Conservation (phyloP, 2,113 vertebrate genomes). For the Bubo blakistoni region DNA sequence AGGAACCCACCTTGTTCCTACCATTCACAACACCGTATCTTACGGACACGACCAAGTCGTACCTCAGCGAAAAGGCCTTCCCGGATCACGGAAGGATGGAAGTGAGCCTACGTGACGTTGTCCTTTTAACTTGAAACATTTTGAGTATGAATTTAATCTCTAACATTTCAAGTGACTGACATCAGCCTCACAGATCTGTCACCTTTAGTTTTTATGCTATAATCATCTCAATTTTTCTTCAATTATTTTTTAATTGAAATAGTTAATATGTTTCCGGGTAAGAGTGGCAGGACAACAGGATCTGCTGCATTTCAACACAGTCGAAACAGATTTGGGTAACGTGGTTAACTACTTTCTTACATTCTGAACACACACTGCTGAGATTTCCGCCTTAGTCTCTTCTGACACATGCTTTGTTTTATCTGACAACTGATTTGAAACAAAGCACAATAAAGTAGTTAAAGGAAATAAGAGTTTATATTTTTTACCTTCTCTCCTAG, state of each 20-base stretch:
- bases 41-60: too few species aligned
- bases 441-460: neutral
- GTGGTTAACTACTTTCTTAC: too few species aligned
- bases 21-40: neutral
- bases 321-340: too few species aligned
- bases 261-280: neutral
- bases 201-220: neutral
- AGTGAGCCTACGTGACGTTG: fast-evolving
- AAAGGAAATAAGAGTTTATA: neutral
- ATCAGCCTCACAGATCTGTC: neutral
- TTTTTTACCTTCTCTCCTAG: neutral
- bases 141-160: neutral
- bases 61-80: too few species aligned
- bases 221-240: neutral
- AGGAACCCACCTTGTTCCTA: neutral
- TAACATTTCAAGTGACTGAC: neutral
- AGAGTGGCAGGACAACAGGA: neutral
- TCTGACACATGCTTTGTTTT: neutral
- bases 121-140: too few species aligned
- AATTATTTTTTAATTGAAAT: neutral
- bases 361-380: neutral
- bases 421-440: neutral
- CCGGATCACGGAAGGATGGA: fast-evolving
- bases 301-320: neutral
- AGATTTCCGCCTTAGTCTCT: neutral